A percentile compares a stretch with the other conserved stretches of the same genome.
phyloP scores from a whole-genome alignment of 2,797 vertebrate species.

The Acipenser oxyrinchus region DNA sequence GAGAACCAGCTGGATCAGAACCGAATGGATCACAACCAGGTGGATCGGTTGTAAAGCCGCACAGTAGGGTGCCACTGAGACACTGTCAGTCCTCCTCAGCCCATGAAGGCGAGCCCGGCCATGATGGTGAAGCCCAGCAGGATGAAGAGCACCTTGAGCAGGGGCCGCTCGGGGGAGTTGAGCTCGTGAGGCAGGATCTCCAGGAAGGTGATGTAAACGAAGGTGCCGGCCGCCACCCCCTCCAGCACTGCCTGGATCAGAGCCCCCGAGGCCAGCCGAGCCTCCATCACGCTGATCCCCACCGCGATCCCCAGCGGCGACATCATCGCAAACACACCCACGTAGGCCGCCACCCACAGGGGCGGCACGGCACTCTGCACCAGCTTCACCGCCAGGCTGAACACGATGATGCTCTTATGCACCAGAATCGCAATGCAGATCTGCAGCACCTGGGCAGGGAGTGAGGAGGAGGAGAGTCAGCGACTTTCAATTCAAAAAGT shows the following conservation, averaged over 20 bases:
- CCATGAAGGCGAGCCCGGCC: conserved; percentile 68
- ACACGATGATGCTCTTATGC: conserved; percentile 83
- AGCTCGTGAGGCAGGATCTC: conserved; percentile 84
- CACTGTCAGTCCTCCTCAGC: conserved; percentile 34
- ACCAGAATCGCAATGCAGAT: conserved; percentile 79
- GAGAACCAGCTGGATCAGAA: too few relatives aligned
- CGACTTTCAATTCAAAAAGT: too few relatives aligned
- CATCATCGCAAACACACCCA: conserved; percentile 70
- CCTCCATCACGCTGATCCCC: conserved; percentile 66
- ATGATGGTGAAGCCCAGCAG: conserved; percentile 73
- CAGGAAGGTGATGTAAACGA: conserved; percentile 83
- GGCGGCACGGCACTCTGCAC: conserved; percentile 57
- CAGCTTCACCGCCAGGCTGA: conserved; percentile 77
- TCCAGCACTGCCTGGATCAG: conserved; percentile 72
- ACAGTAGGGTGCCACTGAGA: too few relatives aligned
- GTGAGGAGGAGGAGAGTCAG: neutral
- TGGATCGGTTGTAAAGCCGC: too few relatives aligned
- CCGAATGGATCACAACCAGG: too few relatives aligned
- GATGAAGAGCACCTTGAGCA: conserved; percentile 76
- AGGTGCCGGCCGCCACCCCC: conserved; percentile 76
- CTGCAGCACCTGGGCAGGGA: conserved; percentile 57
- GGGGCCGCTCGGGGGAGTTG: conserved; percentile 60
- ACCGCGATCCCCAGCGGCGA: conserved; percentile 72
- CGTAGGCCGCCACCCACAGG: conserved; percentile 59
- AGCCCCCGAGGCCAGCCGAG: conserved; percentile 37